Evolutionary conservation across 2,888 invertebrate genomes (phyloP).

Genomic region (Chirona hameri): DNA sequence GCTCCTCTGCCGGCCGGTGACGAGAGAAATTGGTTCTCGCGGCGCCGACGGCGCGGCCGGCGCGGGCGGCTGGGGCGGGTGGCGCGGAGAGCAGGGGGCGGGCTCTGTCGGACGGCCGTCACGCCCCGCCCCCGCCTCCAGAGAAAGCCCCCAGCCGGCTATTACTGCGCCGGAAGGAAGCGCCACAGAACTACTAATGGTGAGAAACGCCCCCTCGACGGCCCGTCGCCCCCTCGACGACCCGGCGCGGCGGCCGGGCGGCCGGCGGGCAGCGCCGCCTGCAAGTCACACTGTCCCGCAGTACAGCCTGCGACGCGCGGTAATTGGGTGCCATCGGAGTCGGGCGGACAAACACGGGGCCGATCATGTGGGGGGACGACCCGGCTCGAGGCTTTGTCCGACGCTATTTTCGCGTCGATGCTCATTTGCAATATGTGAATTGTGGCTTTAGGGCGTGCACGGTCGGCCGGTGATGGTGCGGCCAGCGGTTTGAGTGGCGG

Average conservation of each 20-base stretch:
- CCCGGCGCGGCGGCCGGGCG: not conserved
- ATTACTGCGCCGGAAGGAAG: not conserved
- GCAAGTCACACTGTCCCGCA: not conserved
- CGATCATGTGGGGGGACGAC: no score
- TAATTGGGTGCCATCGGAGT: not conserved
- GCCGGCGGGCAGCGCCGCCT: not conserved
- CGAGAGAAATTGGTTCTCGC: constrained; percentile 11
- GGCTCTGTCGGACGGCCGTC: not conserved
- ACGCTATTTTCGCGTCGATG: no score
- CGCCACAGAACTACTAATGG: no score
- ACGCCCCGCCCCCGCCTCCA: not conserved
- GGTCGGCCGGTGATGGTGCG: no score
- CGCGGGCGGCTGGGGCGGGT: not conserved
- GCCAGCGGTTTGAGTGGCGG: no score
- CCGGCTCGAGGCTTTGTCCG: no score
- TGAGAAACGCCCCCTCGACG: no score
- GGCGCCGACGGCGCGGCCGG: not conserved
- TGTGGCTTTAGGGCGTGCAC: no score
- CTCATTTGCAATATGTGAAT: no score
- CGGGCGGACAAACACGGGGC: not conserved
- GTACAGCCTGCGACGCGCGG: no score
- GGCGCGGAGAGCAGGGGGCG: constrained; percentile 2
- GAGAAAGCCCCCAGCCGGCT: not conserved
- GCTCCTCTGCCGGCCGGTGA: not conserved
- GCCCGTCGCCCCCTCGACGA: not conserved